phyloP scores from a whole-genome alignment of 2,888 invertebrate genomes.

The Arrhopalites spinosus region DNA sequence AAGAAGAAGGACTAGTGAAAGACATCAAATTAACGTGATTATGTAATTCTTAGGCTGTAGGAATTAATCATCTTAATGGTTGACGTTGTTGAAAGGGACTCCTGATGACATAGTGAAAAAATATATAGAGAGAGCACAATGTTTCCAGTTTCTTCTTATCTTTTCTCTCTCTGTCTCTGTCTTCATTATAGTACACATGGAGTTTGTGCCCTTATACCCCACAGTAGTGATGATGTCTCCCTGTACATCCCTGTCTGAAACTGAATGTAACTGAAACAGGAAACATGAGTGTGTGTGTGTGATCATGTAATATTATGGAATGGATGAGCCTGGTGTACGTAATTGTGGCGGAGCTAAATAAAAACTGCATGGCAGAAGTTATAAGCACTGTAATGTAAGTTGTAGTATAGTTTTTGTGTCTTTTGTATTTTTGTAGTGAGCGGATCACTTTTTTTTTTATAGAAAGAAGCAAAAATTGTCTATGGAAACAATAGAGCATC shows the following conservation, averaged over 20 bases:
- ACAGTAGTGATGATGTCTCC: not conserved
- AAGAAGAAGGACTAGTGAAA: constrained; percentile 38
- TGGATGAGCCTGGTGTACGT: constrained; percentile 1
- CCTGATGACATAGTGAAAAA: constrained; percentile 39
- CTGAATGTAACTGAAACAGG: no score
- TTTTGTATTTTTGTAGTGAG: constrained; percentile 38
- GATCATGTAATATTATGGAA: not conserved
- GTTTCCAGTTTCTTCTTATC: constrained; percentile 28
- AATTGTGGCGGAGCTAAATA: not conserved
- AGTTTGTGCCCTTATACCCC: no score
- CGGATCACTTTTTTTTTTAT: constrained; percentile 27
- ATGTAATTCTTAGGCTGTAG: constrained; percentile 31
- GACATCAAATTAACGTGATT: constrained; percentile 49
- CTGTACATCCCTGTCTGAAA: not conserved
- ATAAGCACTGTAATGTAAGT: no score
- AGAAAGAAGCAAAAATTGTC: constrained; percentile 38
- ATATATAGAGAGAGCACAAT: constrained; percentile 27
- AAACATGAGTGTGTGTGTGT: not conserved
- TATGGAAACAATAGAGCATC: constrained; percentile 41
- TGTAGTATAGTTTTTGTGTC: constrained; percentile 39
- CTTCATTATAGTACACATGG: not conserved
- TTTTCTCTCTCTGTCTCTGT: constrained; percentile 24
- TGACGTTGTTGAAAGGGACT: constrained; percentile 39
- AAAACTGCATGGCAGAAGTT: constrained; percentile 18
- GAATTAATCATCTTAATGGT: constrained; percentile 50